Conservation (phyloP, 2,797 vertebrate genomes). For the Chaenodraco wilsoni region DNA sequence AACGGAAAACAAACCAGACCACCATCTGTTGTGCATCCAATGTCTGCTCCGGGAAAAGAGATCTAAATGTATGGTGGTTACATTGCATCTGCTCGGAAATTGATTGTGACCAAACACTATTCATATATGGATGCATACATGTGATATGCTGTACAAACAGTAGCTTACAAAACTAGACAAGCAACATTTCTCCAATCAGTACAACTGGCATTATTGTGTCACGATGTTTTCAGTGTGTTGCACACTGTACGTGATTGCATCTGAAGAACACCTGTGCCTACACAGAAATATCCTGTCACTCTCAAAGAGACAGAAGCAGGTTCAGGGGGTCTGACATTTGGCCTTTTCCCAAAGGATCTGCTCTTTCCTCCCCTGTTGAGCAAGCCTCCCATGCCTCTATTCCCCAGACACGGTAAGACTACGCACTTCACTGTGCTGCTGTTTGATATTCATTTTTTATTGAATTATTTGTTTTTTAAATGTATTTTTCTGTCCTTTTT, state of each 20-base stretch:
- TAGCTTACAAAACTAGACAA: background rate
- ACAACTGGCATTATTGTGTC: background rate
- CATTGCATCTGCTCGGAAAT: conserved; percentile 26
- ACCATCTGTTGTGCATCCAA: conserved; percentile 26
- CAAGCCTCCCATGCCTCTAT: background rate
- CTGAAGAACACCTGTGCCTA: conserved; percentile 3
- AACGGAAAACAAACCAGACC: conserved; percentile 41
- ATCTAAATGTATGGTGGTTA: conserved; percentile 47
- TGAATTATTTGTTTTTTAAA: background rate
- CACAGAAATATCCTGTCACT: background rate
- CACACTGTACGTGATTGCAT: conserved; percentile 4
- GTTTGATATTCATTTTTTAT: background rate
- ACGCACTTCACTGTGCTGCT: conserved; percentile 3
- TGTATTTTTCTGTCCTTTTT: conserved; percentile 20
- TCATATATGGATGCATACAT: background rate
- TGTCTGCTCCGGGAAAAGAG: conserved; percentile 28
- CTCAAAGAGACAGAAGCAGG: conserved; percentile 2
- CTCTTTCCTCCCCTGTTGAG: conserved; percentile 1
- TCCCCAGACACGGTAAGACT: background rate
- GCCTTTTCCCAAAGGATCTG: conserved; percentile 25
- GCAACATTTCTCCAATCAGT: background rate
- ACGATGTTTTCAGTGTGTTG: conserved; percentile 6
- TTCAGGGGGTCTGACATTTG: conserved; percentile 25
- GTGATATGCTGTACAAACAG: background rate
- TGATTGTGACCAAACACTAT: conserved; percentile 21